Percentiles rank a stretch among this genome's conserved stretches.
These are phyloP conservation scores for Drosophila koepferae DNA, from an alignment of 2,888 invertebrate species.

Conservation along the genomic window DNA sequence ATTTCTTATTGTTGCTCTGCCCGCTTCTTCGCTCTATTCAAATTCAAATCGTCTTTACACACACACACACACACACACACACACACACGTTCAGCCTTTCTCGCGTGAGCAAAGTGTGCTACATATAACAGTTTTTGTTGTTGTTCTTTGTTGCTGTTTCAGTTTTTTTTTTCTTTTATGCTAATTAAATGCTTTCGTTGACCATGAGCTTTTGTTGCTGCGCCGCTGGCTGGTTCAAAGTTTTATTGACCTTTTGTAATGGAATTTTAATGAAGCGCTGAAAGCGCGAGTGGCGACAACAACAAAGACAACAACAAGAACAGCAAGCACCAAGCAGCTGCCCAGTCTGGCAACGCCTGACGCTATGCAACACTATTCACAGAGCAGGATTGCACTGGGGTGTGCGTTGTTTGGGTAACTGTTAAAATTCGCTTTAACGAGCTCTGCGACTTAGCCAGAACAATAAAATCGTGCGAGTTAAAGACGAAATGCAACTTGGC, in stretches of 20 bases:
- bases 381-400: conserved; percentile 17
- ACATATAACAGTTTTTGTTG: conserved; percentile 36
- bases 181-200: conserved; percentile 80
- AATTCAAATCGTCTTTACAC: conserved; percentile 40
- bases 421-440: conserved; percentile 6
- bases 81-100: conserved; percentile 50
- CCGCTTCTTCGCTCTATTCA: conserved; percentile 43
- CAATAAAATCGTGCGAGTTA: not conserved
- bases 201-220: conserved; percentile 69
- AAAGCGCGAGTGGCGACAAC: conserved; percentile 55
- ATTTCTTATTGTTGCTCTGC: conserved; percentile 22
- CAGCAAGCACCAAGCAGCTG: not conserved
- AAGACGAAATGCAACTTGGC: not conserved
- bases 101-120: conserved; percentile 49
- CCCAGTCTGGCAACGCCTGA: conserved; percentile 23
- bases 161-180: conserved; percentile 49
- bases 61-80: conserved; percentile 11
- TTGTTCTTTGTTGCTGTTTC: conserved; percentile 23
- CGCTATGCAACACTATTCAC: conserved; percentile 25
- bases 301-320: not conserved
- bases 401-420: conserved; percentile 1
- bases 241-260: conserved; percentile 76
- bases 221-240: conserved; percentile 52
- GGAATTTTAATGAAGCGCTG: conserved; percentile 58
- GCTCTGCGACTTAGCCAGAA: not conserved